Evolutionary conservation across 2,888 invertebrate genomes (phyloP).

Genomic region (Ophion costatus): DNA sequence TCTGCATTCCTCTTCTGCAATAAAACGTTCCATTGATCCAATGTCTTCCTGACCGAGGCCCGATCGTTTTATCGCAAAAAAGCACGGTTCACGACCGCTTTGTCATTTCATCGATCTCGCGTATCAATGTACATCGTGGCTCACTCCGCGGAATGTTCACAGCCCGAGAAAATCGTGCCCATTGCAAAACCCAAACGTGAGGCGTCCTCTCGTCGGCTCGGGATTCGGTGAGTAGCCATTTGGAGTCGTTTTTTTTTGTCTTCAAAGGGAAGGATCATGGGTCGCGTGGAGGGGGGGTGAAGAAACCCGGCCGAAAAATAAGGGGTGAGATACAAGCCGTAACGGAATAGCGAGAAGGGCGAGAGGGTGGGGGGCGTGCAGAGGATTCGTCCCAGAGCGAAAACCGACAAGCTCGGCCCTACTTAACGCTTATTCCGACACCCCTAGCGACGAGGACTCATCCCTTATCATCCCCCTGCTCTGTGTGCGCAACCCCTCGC

Average conservation of each 20-base stretch:
- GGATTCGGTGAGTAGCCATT: slow-evolving; percentile 73
- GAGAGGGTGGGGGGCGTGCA: slow-evolving; percentile 47
- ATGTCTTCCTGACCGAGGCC: too few species aligned
- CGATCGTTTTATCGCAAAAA: too few species aligned
- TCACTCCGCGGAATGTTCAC: too few species aligned
- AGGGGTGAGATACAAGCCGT: neutral
- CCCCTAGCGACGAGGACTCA: slow-evolving; percentile 77
- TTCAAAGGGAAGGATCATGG: neutral
- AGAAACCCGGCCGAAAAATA: slow-evolving; percentile 36
- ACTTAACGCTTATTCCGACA: slow-evolving; percentile 82
- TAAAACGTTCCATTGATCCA: too few species aligned
- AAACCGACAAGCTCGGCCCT: slow-evolving; percentile 74
- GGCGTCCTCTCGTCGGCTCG: neutral
- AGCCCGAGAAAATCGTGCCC: too few species aligned
- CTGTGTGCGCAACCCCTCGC: slow-evolving; percentile 73
- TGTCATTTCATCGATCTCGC: too few species aligned
- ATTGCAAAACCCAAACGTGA: neutral
- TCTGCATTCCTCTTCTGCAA: too few species aligned
- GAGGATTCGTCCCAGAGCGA: slow-evolving; percentile 58
- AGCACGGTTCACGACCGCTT: too few species aligned
- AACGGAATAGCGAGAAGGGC: neutral
- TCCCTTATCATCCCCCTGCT: slow-evolving; percentile 81
- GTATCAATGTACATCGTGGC: too few species aligned
- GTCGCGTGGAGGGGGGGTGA: neutral
- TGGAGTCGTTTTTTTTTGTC: slow-evolving; percentile 63